Percentiles rank a stretch among this genome's conserved stretches.
These are phyloP conservation scores for Drosophila koepferae DNA, from an alignment of 2,888 invertebrate genomes.

Conservation along the genomic window DNA sequence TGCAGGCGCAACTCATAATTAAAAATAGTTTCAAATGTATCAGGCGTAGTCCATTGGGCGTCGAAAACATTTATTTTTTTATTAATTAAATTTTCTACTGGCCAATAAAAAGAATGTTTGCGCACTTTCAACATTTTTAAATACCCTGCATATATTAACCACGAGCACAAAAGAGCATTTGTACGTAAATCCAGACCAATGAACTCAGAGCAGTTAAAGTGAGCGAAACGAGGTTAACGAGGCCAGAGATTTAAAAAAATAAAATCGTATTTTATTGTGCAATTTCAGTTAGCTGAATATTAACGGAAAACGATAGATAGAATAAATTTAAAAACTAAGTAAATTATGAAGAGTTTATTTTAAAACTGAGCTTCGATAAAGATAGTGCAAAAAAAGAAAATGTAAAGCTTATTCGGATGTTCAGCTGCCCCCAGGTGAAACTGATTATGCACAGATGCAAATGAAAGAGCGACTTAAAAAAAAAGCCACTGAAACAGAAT, in stretches of 20 bases:
- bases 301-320: not conserved
- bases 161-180: not conserved
- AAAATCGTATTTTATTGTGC: not conserved
- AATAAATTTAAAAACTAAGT: not conserved
- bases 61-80: constrained; percentile 14
- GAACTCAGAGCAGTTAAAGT: not conserved
- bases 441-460: constrained; percentile 53
- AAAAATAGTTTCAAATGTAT: constrained; percentile 71
- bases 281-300: not conserved
- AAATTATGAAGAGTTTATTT: not conserved
- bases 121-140: not conserved
- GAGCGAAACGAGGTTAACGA: constrained; percentile 3
- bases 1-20: constrained; percentile 72
- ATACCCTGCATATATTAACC: constrained; percentile 6
- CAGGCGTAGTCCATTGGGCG: constrained; percentile 19
- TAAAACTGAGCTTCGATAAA: not conserved
- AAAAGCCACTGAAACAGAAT: not conserved
- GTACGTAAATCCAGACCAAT: constrained; percentile 1
- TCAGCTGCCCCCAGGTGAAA: constrained; percentile 50
- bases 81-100: constrained; percentile 65
- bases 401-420: constrained; percentile 10
- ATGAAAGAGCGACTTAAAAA: not conserved
- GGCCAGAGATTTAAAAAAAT: constrained; percentile 2
- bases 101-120: constrained; percentile 22
- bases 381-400: not conserved